Evolutionary conservation across 2,888 invertebrate genomes (phyloP), one percentile per base, ranked within the genome.

Genomic region (Hirtodrosophila cameraria): DNA sequence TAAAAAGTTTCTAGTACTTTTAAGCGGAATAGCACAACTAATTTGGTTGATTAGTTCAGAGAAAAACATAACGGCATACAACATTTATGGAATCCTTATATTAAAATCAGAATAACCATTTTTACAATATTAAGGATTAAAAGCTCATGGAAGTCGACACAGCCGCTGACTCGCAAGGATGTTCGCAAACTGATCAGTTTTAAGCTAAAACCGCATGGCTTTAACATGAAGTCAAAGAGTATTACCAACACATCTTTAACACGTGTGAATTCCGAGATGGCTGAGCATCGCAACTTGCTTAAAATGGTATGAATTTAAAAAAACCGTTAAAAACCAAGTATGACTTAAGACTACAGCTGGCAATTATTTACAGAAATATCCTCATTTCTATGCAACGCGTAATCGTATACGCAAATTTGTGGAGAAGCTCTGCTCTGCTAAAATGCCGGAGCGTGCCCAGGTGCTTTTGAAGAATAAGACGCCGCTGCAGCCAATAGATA

Each of bases 321-420:
- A 1, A 12, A 13, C 13, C 6, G 4, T 3, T 25, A 41, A 9
- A 1, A 8, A 16, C n/a, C n/a, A n/a, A n/a, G n/a, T n/a, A n/a
- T n/a, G n/a, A n/a, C n/a, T n/a, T n/a, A n/a, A n/a, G n/a, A n/a
- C 20, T 3, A 2, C 5, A 7, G 2, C 20, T 9, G 20, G 2
- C 1, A 12, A 27, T 31, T 11, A 5, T 1, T 20, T 39, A 0
- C 31, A 89, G 88, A 81, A 86, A 50, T 59, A 85, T 64, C 82
- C 88, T 0, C 59, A 86, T 7, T 90, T 88, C 60, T 84, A 86
- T 60, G 80, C 78, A 2, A 88, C 87, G 2, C 86, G 90, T 20
- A 88, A 86, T 61, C 87, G 83, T 49, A 82, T 90, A 11, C 86
- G 85, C 3, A 86, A 83, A 42, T 79, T 88, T 38, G 84, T 90